These are phyloP conservation scores for Grallaria varia DNA, from an alignment of 2,113 vertebrate species.

Conservation along the genomic window DNA sequence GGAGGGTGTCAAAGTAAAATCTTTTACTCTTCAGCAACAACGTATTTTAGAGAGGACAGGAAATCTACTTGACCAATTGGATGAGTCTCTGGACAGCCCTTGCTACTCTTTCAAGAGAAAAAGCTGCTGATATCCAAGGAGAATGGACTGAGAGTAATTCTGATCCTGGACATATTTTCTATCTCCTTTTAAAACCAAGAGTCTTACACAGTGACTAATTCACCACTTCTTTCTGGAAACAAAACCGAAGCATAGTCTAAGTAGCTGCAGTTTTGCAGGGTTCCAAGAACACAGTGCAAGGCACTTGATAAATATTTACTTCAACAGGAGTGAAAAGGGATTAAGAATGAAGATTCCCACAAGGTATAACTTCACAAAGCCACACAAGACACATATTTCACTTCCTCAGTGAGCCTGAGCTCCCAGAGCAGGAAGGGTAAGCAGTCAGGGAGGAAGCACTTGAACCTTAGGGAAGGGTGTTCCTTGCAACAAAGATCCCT, in stretches of 20 bases:
- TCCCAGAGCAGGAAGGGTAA: neutral
- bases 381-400: neutral
- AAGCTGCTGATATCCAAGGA: neutral
- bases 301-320: neutral
- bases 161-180: neutral
- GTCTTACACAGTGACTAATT: neutral
- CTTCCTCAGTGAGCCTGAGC: neutral
- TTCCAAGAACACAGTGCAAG: neutral
- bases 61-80: neutral
- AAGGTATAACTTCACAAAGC: neutral
- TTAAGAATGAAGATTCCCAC: neutral
- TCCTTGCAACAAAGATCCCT: neutral
- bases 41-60: neutral
- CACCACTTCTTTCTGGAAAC: neutral
- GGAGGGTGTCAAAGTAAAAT: neutral
- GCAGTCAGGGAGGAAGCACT: neutral
- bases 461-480: constrained; percentile 17
- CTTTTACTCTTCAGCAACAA: neutral
- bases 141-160: neutral
- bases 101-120: neutral
- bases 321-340: neutral
- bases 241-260: neutral
- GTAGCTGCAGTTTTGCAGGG: neutral
- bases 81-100: neutral
- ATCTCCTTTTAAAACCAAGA: neutral